Percentiles rank a stretch among this genome's conserved stretches.
Evolutionary conservation across 1,140 invertebrate genomes (phyloP).

Genomic region (Microplitis demolitor): DNA sequence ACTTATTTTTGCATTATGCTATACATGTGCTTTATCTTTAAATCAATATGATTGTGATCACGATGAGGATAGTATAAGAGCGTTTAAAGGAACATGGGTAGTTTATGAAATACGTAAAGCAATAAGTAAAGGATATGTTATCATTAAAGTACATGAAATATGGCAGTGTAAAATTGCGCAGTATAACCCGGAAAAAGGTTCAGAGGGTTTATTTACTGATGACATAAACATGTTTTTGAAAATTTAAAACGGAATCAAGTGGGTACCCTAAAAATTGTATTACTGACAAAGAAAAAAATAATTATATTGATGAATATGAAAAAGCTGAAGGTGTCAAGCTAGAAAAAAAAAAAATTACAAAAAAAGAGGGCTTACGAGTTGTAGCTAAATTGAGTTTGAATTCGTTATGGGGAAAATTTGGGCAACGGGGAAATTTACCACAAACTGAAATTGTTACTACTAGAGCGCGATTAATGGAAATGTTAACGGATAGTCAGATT

Average conservation of each 20-base stretch:
- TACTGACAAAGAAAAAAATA: conserved; percentile 32
- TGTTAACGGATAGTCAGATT: too few species aligned
- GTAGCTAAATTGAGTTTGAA: too few species aligned
- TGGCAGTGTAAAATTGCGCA: conserved; percentile 30
- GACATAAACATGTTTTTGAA: conserved; percentile 46
- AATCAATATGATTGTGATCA: conserved; percentile 30
- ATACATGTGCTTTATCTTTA: conserved; percentile 25
- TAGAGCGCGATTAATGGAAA: too few species aligned
- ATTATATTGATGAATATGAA: conserved; percentile 48
- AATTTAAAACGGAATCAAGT: conserved; percentile 42
- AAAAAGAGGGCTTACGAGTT: too few species aligned
- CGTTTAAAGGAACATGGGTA: conserved; percentile 50
- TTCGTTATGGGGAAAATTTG: too few species aligned
- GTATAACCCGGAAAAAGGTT: conserved; percentile 9
- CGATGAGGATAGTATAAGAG: conserved; percentile 36
- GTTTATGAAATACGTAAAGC: conserved; percentile 51
- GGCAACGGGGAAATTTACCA: too few species aligned
- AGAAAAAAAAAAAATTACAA: conserved; percentile 42
- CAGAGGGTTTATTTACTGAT: conserved; percentile 37
- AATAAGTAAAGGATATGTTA: conserved; percentile 43
- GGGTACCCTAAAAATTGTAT: conserved; percentile 39
- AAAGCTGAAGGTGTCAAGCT: conserved; percentile 49
- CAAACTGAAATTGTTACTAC: too few species aligned
- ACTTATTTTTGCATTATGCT: conserved; percentile 34
- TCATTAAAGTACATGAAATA: conserved; percentile 35